Evolutionary conservation across 2,888 invertebrate genomes (phyloP), one percentile per base, ranked within the genome.

Genomic region (Reticulitermes lucifugus): DNA sequence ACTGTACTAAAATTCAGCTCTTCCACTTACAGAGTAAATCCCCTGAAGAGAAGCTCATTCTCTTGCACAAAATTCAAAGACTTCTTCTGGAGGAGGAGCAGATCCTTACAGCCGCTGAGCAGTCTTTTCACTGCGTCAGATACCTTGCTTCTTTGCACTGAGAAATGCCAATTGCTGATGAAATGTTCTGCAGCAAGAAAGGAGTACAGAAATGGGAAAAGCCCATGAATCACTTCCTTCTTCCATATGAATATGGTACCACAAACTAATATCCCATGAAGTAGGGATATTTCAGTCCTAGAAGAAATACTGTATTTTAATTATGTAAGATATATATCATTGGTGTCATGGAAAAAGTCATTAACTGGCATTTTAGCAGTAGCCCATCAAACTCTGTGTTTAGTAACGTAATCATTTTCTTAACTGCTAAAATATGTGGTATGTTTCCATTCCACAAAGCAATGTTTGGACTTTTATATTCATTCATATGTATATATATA

Each of bases 41-140:
- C 65, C 25, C 65, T 65, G 25, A 9, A 65, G 9, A 65, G 65
- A n/a, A 65, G 25, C 25, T 65, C 65, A 65, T 65, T 65, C 25
- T 65, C 65, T n/a, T 65, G 65, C n/a, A 65, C 65, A 65, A 65
- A 65, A 25, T 65, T 6, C 65, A 65, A 65, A n/a, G 65, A 65
- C 7, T 65, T 65, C 25, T n/a, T 65, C 25, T 65, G 65, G n/a
- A 65, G 65, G n/a, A 65, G 25, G 25, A n/a, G n/a, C 25, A 65
- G 65, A 65, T 65, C 65, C 12, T 25, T 65, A 25, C 65, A 65
- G 25, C 65, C 25, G 65, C 65, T 65, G n/a, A 65, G 65, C 65
- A 65, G 25, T n/a, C 9, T 10, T n/a, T n/a, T 65, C 65, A 65
- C 65, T 25, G 65, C 65, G n/a, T 25, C 65, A 25, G 65, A 65